Evolutionary conservation across 2,797 vertebrate species (phyloP).

Genomic region (Coilia nasus): DNA sequence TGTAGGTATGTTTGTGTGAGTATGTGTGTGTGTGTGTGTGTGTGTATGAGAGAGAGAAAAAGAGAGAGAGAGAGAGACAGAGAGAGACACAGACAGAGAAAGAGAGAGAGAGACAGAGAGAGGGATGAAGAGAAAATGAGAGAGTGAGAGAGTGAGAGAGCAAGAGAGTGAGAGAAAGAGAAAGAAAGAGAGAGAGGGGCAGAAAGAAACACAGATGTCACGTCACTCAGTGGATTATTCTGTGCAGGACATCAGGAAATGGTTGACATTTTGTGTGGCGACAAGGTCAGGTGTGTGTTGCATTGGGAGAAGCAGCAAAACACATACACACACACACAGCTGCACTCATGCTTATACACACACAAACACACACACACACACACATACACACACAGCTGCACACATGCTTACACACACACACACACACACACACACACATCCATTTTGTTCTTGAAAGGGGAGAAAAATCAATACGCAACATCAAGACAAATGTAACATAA

Average conservation of each 20-base stretch:
- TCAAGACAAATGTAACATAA: neutral
- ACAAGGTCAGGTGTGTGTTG: neutral
- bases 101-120: neutral
- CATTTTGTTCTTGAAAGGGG: neutral
- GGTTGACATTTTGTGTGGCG: neutral
- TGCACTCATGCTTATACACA: too few relatives aligned
- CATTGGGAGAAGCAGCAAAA: neutral
- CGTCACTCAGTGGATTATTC: neutral
- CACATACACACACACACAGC: conserved; percentile 3
- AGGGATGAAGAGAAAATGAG: neutral
- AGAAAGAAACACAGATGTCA: neutral
- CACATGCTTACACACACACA: too few relatives aligned
- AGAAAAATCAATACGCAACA: neutral
- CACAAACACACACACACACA: too few relatives aligned
- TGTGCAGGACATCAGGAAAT: neutral
- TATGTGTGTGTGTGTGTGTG: neutral
- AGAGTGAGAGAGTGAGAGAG: neutral
- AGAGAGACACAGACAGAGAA: neutral
- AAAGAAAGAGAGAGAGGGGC: neutral
- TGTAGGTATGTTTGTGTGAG: neutral
- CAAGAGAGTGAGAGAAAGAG: neutral
- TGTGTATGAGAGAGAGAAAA: neutral
- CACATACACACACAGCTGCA: too few relatives aligned
- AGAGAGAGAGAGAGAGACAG: neutral
- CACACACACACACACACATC: neutral